These are phyloP conservation scores for Chiroxiphia lanceolata DNA, from an alignment of 2,797 vertebrate species.

Conservation along the genomic window DNA sequence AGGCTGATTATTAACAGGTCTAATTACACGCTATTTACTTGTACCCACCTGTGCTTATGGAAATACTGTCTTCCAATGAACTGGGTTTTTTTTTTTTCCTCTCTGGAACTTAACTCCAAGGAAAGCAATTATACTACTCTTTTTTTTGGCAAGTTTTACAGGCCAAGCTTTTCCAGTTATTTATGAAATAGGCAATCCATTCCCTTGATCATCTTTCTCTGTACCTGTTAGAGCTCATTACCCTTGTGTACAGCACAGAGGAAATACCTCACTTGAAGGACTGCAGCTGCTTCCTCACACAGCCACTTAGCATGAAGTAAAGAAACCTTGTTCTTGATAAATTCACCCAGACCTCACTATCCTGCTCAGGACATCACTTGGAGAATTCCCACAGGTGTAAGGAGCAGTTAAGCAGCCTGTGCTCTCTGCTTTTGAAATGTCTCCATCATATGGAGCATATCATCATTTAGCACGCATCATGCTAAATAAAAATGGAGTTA, in stretches of 20 bases:
- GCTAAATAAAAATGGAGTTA: neutral
- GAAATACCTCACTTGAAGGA: neutral
- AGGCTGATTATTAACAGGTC: neutral
- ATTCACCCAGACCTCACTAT: neutral
- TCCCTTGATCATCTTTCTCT: neutral
- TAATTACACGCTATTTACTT: neutral
- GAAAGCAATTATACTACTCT: neutral
- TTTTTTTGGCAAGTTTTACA: neutral
- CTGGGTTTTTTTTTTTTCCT: neutral
- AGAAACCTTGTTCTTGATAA: neutral
- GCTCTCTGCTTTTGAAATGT: neutral
- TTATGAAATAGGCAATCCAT: neutral
- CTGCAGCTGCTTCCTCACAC: neutral
- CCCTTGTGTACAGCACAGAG: neutral
- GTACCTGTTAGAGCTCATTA: neutral
- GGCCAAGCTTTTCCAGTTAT: neutral
- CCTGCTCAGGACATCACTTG: neutral
- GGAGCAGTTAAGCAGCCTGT: neutral
- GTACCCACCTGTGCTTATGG: neutral
- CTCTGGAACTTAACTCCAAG: neutral
- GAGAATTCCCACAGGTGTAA: neutral
- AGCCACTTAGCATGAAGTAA: neutral
- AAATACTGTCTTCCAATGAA: neutral
- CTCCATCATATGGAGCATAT: too few species aligned
- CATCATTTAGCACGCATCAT: neutral